These are phyloP conservation scores for Calycopis cecrops DNA, from an alignment of 1,140 invertebrate species.

Conservation along the genomic window DNA sequence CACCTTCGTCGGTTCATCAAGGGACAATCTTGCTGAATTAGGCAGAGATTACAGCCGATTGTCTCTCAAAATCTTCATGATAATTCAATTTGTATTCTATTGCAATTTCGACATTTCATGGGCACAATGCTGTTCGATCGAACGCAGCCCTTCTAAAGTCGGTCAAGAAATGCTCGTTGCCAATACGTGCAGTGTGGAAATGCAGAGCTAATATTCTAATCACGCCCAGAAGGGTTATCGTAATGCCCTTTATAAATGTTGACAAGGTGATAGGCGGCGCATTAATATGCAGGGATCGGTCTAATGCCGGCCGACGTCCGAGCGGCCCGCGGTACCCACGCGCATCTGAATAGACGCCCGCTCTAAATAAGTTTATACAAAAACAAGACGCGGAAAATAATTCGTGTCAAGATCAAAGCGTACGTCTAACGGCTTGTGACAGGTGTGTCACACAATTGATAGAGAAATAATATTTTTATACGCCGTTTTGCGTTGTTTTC, in stretches of 20 bases:
- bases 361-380: neutral
- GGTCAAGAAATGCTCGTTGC: too few species aligned
- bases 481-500: too few species aligned
- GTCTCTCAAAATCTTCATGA: too few species aligned
- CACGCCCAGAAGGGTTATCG: neutral
- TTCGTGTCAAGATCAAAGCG: neutral
- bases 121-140: too few species aligned
- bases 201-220: conserved; percentile 4
- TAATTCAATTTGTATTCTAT: too few species aligned
- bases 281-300: conserved; percentile 5
- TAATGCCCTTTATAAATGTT: conserved; percentile 11
- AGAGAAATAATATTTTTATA: too few species aligned
- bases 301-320: neutral
- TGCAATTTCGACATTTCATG: too few species aligned
- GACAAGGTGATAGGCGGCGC: neutral
- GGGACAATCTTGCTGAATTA: too few species aligned
- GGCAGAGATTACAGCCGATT: too few species aligned
- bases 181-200: neutral
- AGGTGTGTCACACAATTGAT: neutral
- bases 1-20: too few species aligned
- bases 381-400: conserved; percentile 1
- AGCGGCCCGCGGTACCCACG: neutral
- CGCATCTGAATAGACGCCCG: neutral
- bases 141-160: too few species aligned
- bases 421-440: neutral